A percentile compares a stretch with the other conserved stretches of the same genome.
These are phyloP conservation scores for Accipiter virgatus DNA, from an alignment of 2,113 vertebrate species.

Conservation along the genomic window DNA sequence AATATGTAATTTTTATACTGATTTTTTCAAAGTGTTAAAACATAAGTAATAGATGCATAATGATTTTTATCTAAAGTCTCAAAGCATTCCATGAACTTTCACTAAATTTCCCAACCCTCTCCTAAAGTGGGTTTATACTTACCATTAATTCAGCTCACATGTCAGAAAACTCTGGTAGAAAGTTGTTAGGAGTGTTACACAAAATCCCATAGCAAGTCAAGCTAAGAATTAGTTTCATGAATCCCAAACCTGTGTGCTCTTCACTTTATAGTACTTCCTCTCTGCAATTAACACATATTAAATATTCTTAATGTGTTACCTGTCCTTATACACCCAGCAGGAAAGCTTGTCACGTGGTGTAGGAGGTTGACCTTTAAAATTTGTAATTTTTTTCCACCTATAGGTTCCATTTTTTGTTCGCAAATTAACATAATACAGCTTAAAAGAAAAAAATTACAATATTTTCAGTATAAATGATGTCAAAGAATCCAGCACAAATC, in stretches of 20 bases:
- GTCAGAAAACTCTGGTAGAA: neutral
- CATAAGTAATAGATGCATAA: neutral
- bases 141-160: neutral
- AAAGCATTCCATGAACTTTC: neutral
- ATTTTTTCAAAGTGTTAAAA: neutral
- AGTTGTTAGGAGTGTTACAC: neutral
- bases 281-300: neutral
- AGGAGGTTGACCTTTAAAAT: conserved; percentile 80
- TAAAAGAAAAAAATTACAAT: conserved; percentile 62
- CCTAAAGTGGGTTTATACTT: neutral
- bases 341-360: conserved; percentile 94
- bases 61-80: neutral
- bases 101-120: neutral
- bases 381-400: conserved; percentile 83
- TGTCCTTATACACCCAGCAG: conserved; percentile 91
- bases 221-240: neutral
- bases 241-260: neutral
- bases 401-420: conserved; percentile 80
- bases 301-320: conserved; percentile 65
- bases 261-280: neutral
- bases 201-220: neutral
- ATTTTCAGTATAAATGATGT: conserved; percentile 40
- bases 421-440: conserved; percentile 90
- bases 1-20: neutral
- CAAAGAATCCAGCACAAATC: neutral